A percentile compares a stretch with the other conserved stretches of the same genome.
These are phyloP conservation scores for Drosophila affinis DNA, from an alignment of 2,888 invertebrate species.

Conservation along the genomic window DNA sequence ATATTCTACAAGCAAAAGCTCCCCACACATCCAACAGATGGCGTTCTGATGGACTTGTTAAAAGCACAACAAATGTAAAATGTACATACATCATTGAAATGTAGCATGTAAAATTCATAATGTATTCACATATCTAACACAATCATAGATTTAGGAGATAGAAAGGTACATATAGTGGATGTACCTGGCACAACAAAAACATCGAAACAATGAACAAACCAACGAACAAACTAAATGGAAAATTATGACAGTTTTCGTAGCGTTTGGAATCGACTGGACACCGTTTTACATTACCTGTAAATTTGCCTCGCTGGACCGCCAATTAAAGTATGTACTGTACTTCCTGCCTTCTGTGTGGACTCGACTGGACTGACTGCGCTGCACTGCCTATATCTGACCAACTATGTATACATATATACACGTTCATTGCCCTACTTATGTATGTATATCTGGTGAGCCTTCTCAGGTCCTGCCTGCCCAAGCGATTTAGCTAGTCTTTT, in stretches of 20 bases:
- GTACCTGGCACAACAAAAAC: constrained; percentile 11
- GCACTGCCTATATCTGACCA: too few species aligned
- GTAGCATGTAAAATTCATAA: not conserved
- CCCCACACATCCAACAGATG: constrained; percentile 34
- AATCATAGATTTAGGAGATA: too few species aligned
- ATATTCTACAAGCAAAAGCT: constrained; percentile 43
- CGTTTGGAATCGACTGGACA: not conserved
- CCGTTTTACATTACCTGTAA: constrained; percentile 33
- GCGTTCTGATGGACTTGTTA: constrained; percentile 23
- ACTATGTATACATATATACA: too few species aligned
- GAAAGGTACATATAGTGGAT: too few species aligned
- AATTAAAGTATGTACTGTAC: constrained; percentile 3
- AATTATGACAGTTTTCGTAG: not conserved
- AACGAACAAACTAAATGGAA: constrained; percentile 37
- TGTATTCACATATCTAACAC: too few species aligned
- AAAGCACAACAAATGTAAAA: constrained; percentile 10
- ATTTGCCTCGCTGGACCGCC: constrained; percentile 34
- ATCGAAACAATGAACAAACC: constrained; percentile 33
- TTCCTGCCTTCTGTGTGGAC: not conserved
- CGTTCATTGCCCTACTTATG: constrained; percentile 24
- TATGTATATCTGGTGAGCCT: not conserved
- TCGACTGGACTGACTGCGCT: too few species aligned
- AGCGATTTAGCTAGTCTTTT: constrained; percentile 43
- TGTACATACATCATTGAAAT: not conserved
- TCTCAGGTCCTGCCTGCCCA: constrained; percentile 5